A percentile compares a stretch with the other conserved stretches of the same genome.
These are phyloP conservation scores for Halichondria panicea DNA, from an alignment of 37 sponge, comb jelly and placozoan species.

Conservation along the genomic window DNA sequence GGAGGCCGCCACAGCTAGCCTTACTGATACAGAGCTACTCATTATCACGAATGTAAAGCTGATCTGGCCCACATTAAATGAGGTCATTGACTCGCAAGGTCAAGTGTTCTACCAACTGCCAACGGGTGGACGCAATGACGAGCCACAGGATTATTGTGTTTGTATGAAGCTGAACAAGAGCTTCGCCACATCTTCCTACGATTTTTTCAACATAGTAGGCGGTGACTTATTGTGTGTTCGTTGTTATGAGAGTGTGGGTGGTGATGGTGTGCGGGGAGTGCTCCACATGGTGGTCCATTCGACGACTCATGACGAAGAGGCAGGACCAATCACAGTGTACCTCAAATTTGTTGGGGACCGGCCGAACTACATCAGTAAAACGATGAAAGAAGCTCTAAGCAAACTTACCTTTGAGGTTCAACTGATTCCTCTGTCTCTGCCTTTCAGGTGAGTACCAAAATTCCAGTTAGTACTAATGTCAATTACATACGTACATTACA, in stretches of 20 bases:
- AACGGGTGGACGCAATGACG: neutral
- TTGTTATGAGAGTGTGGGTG: neutral
- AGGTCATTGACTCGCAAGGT: neutral
- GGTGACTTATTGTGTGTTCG: constrained; percentile 30
- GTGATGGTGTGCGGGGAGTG: neutral
- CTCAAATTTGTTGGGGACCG: constrained; percentile 14
- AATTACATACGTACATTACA: neutral
- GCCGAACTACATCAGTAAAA: constrained; percentile 12
- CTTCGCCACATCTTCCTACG: constrained; percentile 13
- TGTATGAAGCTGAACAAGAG: neutral
- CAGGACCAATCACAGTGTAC: neutral
- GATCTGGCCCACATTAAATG: constrained; percentile 13
- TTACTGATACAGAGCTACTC: constrained; percentile 18
- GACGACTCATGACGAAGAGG: neutral
- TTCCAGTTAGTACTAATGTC: neutral
- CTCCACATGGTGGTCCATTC: constrained; percentile 34
- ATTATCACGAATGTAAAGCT: constrained; percentile 31
- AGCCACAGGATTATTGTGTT: neutral
- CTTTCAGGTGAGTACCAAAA: constrained; percentile 9
- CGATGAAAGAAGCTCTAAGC: neutral
- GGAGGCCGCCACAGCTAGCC: constrained; percentile 27
- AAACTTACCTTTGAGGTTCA: constrained; percentile 19
- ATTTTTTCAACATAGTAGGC: constrained; percentile 6
- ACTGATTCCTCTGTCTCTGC: constrained; percentile 22
- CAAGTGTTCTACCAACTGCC: constrained; percentile 17